Percentiles rank a stretch among this genome's conserved stretches.
Conservation (phyloP, 2,888 invertebrate species). For the Coleophora deauratella region DNA sequence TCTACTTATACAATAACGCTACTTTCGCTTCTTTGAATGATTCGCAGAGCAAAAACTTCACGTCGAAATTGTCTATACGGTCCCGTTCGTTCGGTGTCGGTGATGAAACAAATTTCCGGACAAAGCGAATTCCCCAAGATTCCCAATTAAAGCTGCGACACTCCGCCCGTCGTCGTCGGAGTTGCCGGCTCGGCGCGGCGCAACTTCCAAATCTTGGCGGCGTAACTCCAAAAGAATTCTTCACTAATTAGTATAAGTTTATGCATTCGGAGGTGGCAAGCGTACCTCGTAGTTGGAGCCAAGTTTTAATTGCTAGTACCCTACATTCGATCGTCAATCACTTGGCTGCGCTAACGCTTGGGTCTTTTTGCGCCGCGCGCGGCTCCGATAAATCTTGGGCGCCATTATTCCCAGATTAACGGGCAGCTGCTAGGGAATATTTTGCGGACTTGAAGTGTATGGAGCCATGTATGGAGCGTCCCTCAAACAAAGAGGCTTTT, state of each 20-base stretch:
- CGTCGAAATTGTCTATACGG: slow-evolving; percentile 36
- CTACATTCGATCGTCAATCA: slow-evolving; percentile 17
- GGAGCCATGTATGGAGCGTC: too few species aligned
- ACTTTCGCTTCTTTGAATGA: slow-evolving; percentile 1
- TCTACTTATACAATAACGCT: slow-evolving; percentile 1
- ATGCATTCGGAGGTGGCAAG: slow-evolving; percentile 53
- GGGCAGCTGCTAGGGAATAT: slow-evolving; percentile 31
- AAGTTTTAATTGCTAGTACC: slow-evolving; percentile 60
- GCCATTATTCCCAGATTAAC: slow-evolving; percentile 36
- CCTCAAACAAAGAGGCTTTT: too few species aligned
- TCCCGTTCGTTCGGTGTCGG: slow-evolving; percentile 40
- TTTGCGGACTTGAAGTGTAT: too few species aligned
- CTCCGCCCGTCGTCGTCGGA: slow-evolving; percentile 40
- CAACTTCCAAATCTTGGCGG: slow-evolving; percentile 63
- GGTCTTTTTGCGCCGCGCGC: slow-evolving; percentile 10
- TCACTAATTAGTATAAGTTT: slow-evolving; percentile 69
- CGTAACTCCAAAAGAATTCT: slow-evolving; percentile 60
- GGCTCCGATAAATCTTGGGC: slow-evolving; percentile 18
- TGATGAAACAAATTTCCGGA: slow-evolving; percentile 45
- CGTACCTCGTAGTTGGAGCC: slow-evolving; percentile 33
- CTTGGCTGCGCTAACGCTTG: slow-evolving; percentile 5
- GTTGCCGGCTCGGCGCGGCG: slow-evolving; percentile 34
- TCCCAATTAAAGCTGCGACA: slow-evolving; percentile 69
- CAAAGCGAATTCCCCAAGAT: slow-evolving; percentile 65
- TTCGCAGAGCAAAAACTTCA: slow-evolving; percentile 22